Conservation (phyloP, 2,113 vertebrate species). For the Peromyscus maniculatus region DNA sequence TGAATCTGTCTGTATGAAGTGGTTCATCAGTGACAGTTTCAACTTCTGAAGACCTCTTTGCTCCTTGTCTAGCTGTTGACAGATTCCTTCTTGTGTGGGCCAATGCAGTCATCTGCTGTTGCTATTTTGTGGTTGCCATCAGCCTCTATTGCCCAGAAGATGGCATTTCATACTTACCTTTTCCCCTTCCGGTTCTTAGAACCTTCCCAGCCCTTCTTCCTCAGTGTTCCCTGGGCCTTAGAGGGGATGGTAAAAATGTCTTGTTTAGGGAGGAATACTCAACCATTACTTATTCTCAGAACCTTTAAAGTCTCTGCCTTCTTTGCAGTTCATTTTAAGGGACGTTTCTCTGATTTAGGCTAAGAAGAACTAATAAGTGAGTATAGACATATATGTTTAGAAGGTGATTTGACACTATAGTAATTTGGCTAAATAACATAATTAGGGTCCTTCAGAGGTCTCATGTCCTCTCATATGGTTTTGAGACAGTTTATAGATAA, state of each 20-base stretch:
- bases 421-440: not conserved
- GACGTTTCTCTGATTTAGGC: not conserved
- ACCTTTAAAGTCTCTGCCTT: too few relatives aligned
- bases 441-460: not conserved
- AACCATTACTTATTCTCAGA: not conserved
- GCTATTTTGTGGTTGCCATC: not conserved
- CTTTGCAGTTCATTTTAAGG: not conserved
- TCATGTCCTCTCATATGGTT: not conserved
- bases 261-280: not conserved
- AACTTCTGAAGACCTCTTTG: not conserved
- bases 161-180: not conserved
- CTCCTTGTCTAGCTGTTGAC: not conserved
- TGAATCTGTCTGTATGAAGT: not conserved
- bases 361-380: not conserved
- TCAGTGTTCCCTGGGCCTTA: not conserved
- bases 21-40: not conserved
- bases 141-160: not conserved
- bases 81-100: not conserved
- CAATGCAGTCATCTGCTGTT: not conserved
- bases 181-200: not conserved
- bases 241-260: not conserved
- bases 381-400: not conserved
- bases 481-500: too few relatives aligned
- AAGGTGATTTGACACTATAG: not conserved
- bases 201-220: not conserved